Percentiles rank a stretch among this genome's conserved stretches.
These are phyloP conservation scores for Crossaster papposus DNA, from an alignment of 53 echinoderm and acorn worm species.

Conservation along the genomic window DNA sequence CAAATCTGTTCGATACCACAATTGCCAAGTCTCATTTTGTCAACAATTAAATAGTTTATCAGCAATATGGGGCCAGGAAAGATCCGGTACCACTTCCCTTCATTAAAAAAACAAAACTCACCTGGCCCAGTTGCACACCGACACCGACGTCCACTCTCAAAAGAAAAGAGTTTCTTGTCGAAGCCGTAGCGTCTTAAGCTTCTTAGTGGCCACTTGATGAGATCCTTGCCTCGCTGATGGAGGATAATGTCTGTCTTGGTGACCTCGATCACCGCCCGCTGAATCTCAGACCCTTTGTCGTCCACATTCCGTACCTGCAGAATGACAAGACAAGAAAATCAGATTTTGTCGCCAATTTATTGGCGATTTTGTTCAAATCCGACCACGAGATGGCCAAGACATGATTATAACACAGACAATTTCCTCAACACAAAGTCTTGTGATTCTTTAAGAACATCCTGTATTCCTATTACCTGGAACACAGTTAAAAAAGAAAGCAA, in stretches of 20 bases:
- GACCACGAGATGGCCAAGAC: too few relatives aligned
- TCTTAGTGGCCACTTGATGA: constrained; percentile 88
- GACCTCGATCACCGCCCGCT: constrained; percentile 86
- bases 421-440: too few relatives aligned
- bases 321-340: constrained; percentile 42
- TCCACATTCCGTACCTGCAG: constrained; percentile 91
- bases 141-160: constrained; percentile 96
- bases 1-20: too few relatives aligned
- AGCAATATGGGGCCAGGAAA: too few relatives aligned
- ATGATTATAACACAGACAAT: too few relatives aligned
- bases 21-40: too few relatives aligned
- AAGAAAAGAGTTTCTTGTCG: constrained; percentile 89
- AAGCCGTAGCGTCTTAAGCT: constrained; percentile 89
- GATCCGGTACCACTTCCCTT: too few relatives aligned
- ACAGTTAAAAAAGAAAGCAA: neutral
- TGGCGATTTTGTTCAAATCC: too few relatives aligned
- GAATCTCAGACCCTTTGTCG: constrained; percentile 78
- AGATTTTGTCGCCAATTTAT: too few relatives aligned
- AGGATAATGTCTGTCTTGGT: constrained; percentile 84
- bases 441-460: too few relatives aligned
- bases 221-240: constrained; percentile 73
- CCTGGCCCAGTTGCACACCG: constrained; percentile 96
- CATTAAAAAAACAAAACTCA: neutral
- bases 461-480: neutral
- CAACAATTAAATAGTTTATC: too few relatives aligned